These are phyloP conservation scores for Centropus unirufus DNA, from an alignment of 2,113 vertebrate genomes.

Conservation along the genomic window DNA sequence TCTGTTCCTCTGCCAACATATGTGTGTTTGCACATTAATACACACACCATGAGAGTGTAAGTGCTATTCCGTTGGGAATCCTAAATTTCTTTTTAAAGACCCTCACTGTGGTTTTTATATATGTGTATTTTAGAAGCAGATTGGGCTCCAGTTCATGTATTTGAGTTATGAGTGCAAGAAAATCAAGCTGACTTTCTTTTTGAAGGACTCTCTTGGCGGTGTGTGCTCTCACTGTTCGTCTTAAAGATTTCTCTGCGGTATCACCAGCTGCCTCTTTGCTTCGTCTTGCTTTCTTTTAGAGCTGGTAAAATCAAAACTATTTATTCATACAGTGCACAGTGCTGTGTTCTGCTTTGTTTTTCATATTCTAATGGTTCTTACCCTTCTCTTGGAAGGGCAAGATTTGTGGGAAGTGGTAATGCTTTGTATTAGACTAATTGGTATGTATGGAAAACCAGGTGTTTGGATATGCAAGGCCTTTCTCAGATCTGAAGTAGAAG, in stretches of 20 bases:
- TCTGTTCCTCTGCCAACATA: background rate
- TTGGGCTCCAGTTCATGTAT: background rate
- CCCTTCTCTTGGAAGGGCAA: background rate
- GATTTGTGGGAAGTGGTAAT: background rate
- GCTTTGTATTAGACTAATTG: background rate
- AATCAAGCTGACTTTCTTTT: background rate
- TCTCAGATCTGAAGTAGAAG: background rate
- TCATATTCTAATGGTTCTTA: background rate
- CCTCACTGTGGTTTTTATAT: background rate
- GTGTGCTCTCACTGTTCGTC: background rate
- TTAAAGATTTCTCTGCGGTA: background rate
- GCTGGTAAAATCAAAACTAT: background rate
- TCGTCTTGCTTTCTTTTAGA: background rate
- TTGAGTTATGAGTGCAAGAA: background rate
- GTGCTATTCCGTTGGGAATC: background rate
- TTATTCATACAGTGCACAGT: background rate
- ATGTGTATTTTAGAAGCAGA: background rate
- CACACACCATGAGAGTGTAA: background rate
- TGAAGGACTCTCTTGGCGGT: background rate
- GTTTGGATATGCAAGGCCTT: background rate
- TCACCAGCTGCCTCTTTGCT: background rate
- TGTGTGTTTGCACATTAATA: constrained; percentile 12
- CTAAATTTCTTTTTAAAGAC: background rate
- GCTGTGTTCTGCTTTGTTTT: background rate
- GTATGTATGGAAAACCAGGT: background rate